phyloP scores from a whole-genome alignment of 2,797 vertebrate genomes.

The Rhinoraja longicauda region DNA sequence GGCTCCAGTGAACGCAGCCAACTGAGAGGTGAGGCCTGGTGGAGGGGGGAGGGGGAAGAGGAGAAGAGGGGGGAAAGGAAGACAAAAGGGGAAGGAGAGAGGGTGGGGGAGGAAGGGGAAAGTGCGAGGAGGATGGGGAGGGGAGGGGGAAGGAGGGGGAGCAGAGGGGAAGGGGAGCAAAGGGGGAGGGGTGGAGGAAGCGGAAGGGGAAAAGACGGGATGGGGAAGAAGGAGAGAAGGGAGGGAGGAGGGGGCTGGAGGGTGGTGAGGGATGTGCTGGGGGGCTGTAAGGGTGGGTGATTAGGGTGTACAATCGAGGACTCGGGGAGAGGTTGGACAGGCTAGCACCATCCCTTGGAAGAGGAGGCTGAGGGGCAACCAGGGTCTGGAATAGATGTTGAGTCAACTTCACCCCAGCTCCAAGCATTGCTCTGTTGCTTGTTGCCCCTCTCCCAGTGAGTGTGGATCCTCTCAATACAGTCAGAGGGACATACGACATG shows the following conservation, averaged over 20 bases:
- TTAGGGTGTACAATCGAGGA: neutral
- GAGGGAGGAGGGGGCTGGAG: neutral
- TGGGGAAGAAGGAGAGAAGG: too few species aligned
- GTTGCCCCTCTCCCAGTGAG: too few species aligned
- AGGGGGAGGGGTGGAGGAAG: neutral
- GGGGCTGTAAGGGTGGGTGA: neutral
- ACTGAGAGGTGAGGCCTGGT: constrained; percentile 66
- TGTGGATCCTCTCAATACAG: too few species aligned
- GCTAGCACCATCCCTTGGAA: too few species aligned
- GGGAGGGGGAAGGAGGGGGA: too few species aligned
- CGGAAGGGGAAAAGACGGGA: neutral
- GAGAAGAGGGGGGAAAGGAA: too few species aligned
- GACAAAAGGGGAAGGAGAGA: too few species aligned
- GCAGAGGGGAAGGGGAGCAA: neutral
- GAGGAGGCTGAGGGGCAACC: too few species aligned
- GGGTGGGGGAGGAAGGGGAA: neutral
- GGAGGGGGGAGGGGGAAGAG: too few species aligned
- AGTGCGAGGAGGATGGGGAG: neutral
- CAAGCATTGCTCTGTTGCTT: too few species aligned
- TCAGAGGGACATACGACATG: too few species aligned
- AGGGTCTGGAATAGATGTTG: neutral
- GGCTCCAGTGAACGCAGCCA: constrained; percentile 79
- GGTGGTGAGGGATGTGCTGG: neutral
- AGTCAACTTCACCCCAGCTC: too few species aligned
- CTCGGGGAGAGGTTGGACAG: constrained; percentile 31